phyloP scores from a whole-genome alignment of 1,140 invertebrate species.

The Heliothis subflexa region DNA sequence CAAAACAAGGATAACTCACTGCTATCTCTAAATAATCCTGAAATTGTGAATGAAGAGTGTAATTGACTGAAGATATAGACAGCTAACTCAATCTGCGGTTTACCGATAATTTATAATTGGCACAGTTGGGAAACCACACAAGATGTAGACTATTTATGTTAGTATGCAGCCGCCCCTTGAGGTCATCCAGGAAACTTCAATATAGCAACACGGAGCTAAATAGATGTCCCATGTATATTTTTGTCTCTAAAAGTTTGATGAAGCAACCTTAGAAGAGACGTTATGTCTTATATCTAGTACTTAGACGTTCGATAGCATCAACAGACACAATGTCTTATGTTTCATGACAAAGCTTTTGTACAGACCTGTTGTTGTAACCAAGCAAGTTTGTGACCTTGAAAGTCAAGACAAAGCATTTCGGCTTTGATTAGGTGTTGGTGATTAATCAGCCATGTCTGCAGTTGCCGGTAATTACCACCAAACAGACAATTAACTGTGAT shows the following conservation, averaged over 20 bases:
- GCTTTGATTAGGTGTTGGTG: constrained; percentile 23
- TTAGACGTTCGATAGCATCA: too few relatives aligned
- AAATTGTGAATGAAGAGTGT: background rate
- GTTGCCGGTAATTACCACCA: constrained; percentile 20
- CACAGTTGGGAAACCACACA: constrained; percentile 3
- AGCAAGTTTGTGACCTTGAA: constrained; percentile 17
- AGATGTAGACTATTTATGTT: too few relatives aligned
- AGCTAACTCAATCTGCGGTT: constrained; percentile 16
- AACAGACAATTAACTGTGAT: constrained; percentile 22
- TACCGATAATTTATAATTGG: constrained; percentile 26
- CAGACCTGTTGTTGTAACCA: too few relatives aligned
- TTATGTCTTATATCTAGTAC: too few relatives aligned
- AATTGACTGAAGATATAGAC: background rate
- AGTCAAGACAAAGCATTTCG: background rate
- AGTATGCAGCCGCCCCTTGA: too few relatives aligned
- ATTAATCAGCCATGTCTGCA: constrained; percentile 26
- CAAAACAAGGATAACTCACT: background rate
- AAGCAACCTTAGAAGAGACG: too few relatives aligned
- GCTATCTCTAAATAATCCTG: background rate
- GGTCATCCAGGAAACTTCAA: too few relatives aligned
- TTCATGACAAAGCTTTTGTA: too few relatives aligned
- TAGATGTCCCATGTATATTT: too few relatives aligned
- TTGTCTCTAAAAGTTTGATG: too few relatives aligned
- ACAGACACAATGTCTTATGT: too few relatives aligned
- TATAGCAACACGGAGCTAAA: too few relatives aligned